Evolutionary conservation across 2,888 invertebrate genomes (phyloP), one percentile per base, ranked within the genome.

Genomic region (Drosophila mercatorum): DNA sequence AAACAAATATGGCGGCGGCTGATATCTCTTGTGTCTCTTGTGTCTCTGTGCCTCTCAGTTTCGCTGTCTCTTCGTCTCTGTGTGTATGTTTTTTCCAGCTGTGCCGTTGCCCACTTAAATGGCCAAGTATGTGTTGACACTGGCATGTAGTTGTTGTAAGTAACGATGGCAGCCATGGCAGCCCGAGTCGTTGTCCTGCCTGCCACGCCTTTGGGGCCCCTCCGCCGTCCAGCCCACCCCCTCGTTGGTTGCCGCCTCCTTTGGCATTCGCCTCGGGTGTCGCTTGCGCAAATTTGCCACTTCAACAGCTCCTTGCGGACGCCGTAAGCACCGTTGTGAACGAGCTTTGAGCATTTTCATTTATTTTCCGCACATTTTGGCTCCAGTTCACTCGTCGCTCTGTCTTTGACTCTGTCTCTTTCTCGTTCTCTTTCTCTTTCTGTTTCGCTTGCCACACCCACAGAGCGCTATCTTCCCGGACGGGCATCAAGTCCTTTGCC

Each of bases 261-360:
- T 65, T 67, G 47, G 68, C 72, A 60, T 67, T 65, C 74, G 78
- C 75, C 80, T 78, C 83, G 80, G 82, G 84, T 88, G 91, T 85
- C 89, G 91, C 91, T 91, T 91, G 90, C 89, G 91, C 92, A 92
- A 92, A 91, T 91, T 91, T 92, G 92, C 91, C 92, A 91, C 91
- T 91, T 91, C 91, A 92, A 91, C 91, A 91, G 91, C 91, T 91
- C 91, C 91, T 91, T 92, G 91, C 85, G 91, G 90, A 92, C 82
- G 91, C 92, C 92, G 91, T 92, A 90, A 91, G 91, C 91, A 88
- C 92, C 89, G 84, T 88, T 91, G 90, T 91, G 92, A 92, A 91
- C 90, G 92, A 91, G 92, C 91, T 91, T 83, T 91, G 91, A 91
- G 91, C 88, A 90, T 91, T 92, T 92, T 90, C 92, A 92, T 92